Percentiles rank a stretch among this genome's conserved stretches.
Evolutionary conservation across 2,113 vertebrate genomes (phyloP).

Genomic region (Actinemys pallida): DNA sequence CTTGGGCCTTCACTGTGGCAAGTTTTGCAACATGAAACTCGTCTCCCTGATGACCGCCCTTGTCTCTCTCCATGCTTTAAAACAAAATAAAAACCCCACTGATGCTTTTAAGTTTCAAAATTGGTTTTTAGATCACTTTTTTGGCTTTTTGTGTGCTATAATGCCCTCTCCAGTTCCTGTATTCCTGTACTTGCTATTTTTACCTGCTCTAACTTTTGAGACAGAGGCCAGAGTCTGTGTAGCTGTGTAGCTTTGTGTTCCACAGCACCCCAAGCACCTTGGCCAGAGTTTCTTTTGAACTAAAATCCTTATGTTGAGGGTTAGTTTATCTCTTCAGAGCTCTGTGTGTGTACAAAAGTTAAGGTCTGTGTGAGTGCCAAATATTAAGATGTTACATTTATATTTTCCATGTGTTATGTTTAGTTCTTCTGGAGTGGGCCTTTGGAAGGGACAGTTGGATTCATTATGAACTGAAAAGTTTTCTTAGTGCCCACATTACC

Average conservation of each 20-base stretch:
- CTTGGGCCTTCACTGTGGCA: neutral
- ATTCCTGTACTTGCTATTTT: neutral
- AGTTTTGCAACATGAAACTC: neutral
- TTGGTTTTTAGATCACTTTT: neutral
- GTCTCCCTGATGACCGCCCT: neutral
- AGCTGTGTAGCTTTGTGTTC: neutral
- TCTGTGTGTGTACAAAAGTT: neutral
- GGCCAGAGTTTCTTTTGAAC: neutral
- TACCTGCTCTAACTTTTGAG: neutral
- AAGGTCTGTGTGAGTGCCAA: neutral
- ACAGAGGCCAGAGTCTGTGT: neutral
- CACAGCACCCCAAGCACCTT: neutral
- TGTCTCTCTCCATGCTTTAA: neutral
- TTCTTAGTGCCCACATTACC: conserved; percentile 75
- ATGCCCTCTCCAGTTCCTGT: neutral
- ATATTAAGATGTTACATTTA: neutral
- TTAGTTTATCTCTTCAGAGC: neutral
- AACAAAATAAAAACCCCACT: neutral
- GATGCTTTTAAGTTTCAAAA: neutral
- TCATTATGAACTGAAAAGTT: conserved; percentile 81
- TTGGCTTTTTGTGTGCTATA: neutral
- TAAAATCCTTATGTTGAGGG: neutral
- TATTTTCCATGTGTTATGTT: neutral
- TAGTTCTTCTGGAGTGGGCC: conserved; percentile 89
- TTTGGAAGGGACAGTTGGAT: conserved; percentile 84